phyloP scores from a whole-genome alignment of 2,888 invertebrate genomes.

The Iselma pallidipennis region DNA sequence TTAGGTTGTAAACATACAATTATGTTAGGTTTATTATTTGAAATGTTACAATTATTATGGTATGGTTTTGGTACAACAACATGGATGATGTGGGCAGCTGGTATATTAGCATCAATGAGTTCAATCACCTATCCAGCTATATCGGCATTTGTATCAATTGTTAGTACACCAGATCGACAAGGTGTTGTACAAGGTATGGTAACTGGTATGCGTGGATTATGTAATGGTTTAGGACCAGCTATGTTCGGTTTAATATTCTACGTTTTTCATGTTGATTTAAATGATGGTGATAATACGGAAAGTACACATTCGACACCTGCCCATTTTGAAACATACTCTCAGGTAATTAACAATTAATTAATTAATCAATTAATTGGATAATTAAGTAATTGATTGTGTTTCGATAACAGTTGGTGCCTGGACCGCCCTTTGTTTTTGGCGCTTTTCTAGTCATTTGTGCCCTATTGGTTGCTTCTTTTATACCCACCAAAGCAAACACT shows the following conservation, averaged over 20 bases:
- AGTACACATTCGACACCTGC: conserved; percentile 58
- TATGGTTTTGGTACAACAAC: conserved; percentile 95
- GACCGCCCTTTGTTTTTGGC: conserved; percentile 98
- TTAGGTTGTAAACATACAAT: conserved; percentile 97
- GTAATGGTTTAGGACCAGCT: conserved; percentile 97
- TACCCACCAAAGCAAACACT: conserved; percentile 61
- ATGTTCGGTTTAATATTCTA: conserved; percentile 99
- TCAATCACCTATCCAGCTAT: conserved; percentile 99
- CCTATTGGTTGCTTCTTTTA: conserved; percentile 87
- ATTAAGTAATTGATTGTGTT: conserved; percentile 9
- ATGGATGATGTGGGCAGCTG: conserved; percentile 99
- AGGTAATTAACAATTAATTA: conserved; percentile 51
- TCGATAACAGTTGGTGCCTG: conserved; percentile 77
- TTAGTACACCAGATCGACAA: conserved; percentile 97
- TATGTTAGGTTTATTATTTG: conserved; percentile 94
- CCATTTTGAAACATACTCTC: conserved; percentile 60
- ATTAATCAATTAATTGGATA: conserved; percentile 9
- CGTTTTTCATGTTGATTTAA: conserved; percentile 96
- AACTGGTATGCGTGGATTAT: conserved; percentile 97
- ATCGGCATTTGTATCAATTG: conserved; percentile 96
- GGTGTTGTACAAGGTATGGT: conserved; percentile 83
- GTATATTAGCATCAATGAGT: conserved; percentile 92
- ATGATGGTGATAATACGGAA: conserved; percentile 63
- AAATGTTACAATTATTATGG: conserved; percentile 96
- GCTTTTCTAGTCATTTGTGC: conserved; percentile 96